Evolutionary conservation across 2,113 vertebrate species (phyloP), one percentile per base, ranked within the genome.

Genomic region (Clarias gariepinus): DNA sequence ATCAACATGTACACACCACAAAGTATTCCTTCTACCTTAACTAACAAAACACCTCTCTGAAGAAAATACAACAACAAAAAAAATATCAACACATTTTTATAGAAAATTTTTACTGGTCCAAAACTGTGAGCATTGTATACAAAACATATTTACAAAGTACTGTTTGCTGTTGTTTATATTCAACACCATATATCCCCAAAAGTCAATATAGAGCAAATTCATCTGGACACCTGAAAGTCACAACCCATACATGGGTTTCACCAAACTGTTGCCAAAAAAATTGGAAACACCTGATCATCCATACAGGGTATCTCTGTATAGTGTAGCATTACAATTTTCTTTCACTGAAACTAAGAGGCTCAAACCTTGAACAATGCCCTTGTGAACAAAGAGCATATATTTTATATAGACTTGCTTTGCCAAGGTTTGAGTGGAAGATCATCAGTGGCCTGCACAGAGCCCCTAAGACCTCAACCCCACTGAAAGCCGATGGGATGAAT

Each of bases 61-160:
- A 87, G 36, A 25, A 19, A 23, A n/a, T 2, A 47, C 41, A 81
- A 36, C 33, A 36, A 36, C 1, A 36, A 36, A 36, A 9, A 52
- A 2, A 85, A 12, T n/a, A 83, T n/a, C 18, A 19, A 23, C 18
- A 1, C 21, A 21, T 1, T 61, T 79, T 86, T 68, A 12, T 90
- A 90, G 53, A 90, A 91, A 90, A 84, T 13, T 76, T 90, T 91
- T 91, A 91, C 83, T 90, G 19, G 36, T 88, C 41, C 64, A 87
- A 84, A 63, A 28, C 83, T 25, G 25, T 76, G 47, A 78, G 41
- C 55, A 68, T 23, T 76, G 47, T 86, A 76, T 83, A 88, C 81
- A 91, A 85, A 89, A 85, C 16, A 52, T 91, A 92, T 92, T 87
- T 91, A 90, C 90, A 89, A 68, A 60, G 2, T 69, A 71, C 10